Conservation (phyloP, 2,888 invertebrate species). For the Lottia scabra region DNA sequence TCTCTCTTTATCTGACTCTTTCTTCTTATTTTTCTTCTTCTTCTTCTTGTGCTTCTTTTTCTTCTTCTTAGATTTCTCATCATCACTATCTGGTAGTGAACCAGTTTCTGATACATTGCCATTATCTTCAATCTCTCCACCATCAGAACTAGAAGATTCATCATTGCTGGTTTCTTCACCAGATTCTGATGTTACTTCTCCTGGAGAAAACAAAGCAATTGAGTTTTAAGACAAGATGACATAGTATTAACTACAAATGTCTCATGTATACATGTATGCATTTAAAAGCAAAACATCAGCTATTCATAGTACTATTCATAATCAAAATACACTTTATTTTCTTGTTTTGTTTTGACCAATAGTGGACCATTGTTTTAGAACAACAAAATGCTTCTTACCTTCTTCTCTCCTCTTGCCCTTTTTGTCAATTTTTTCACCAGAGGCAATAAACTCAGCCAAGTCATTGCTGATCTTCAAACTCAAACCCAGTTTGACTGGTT, state of each 20-base stretch:
- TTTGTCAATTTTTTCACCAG: conserved; percentile 8
- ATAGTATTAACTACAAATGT: too few relatives aligned
- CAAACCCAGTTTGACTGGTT: not conserved
- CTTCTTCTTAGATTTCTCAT: conserved; percentile 29
- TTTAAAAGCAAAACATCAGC: too few relatives aligned
- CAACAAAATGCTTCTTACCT: not conserved
- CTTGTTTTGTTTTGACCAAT: too few relatives aligned
- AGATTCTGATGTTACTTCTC: conserved; percentile 44
- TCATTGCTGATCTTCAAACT: conserved; percentile 13
- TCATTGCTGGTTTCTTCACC: conserved; percentile 25
- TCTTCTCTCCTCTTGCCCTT: conserved; percentile 14
- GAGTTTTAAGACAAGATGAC: too few relatives aligned
- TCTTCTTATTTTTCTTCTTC: conserved; percentile 45
- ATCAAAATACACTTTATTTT: too few relatives aligned
- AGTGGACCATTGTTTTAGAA: too few relatives aligned
- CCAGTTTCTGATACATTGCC: conserved; percentile 48
- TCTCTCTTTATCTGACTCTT: conserved; percentile 37
- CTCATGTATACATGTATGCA: too few relatives aligned
- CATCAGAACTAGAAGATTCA: conserved; percentile 29
- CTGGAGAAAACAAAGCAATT: conserved; percentile 21
- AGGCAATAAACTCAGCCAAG: conserved; percentile 9
- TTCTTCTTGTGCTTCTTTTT: conserved; percentile 44
- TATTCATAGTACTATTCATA: too few relatives aligned
- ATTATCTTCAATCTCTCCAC: conserved; percentile 36
- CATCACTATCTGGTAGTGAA: conserved; percentile 41